Evolutionary conservation across 2,113 vertebrate species (phyloP).

Genomic region (Gymnobelideus leadbeateri): DNA sequence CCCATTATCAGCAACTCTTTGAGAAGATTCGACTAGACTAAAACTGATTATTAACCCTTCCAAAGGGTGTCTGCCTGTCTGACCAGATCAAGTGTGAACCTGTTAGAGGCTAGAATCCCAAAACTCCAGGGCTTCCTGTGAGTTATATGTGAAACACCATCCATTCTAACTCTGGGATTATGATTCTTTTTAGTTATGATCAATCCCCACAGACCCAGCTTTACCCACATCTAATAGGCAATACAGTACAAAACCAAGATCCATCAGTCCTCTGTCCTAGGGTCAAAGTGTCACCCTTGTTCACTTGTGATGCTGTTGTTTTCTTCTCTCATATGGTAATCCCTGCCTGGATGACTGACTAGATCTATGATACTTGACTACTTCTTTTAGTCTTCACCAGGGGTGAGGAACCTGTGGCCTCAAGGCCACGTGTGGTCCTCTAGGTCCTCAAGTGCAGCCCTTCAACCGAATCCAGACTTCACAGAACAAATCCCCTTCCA

Average conservation of each 20-base stretch:
- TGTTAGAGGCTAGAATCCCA: no score
- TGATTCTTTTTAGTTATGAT: neutral
- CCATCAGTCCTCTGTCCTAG: neutral
- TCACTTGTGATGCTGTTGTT: neutral
- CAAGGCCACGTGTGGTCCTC: no score
- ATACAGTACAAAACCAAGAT: neutral
- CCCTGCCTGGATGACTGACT: neutral
- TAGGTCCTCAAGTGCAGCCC: no score
- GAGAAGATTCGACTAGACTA: no score
- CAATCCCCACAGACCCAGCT: neutral
- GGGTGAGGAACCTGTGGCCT: no score
- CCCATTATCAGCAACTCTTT: no score
- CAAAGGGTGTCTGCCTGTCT: no score
- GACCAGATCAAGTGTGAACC: no score
- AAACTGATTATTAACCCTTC: no score
- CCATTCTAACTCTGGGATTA: neutral
- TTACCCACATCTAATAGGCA: neutral
- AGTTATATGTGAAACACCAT: neutral
- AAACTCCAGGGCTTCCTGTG: no score
- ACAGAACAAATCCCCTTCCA: neutral
- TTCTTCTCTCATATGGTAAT: neutral
- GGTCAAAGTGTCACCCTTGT: neutral
- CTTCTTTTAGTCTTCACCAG: neutral
- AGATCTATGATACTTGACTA: neutral
- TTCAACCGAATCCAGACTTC: no score